A percentile compares a stretch with the other conserved stretches of the same genome.
Evolutionary conservation across 2,113 vertebrate genomes (phyloP).

Genomic region (Siniperca knerii): DNA sequence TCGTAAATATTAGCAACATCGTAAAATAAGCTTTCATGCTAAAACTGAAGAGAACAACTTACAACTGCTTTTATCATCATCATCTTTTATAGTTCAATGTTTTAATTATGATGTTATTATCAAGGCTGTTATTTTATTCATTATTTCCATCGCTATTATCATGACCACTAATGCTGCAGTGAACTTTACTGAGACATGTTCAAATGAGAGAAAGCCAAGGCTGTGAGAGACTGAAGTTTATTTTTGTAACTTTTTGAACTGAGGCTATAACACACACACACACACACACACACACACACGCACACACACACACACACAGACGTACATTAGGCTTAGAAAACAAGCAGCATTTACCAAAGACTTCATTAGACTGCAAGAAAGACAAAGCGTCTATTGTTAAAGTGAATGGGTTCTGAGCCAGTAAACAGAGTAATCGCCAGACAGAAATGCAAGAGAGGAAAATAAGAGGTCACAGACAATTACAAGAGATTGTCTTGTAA

Average conservation of each 20-base stretch:
- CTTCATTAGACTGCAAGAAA: slow-evolving; percentile 53
- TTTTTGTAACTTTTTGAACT: slow-evolving; percentile 55
- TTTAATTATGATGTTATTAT: slow-evolving; percentile 7
- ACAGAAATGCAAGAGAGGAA: slow-evolving; percentile 29
- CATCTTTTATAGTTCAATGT: not conserved
- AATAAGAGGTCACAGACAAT: slow-evolving; percentile 28
- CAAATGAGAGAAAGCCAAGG: slow-evolving; percentile 44
- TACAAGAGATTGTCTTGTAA: slow-evolving; percentile 24
- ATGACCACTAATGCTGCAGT: slow-evolving; percentile 46
- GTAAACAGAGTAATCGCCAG: slow-evolving; percentile 49
- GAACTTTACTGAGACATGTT: slow-evolving; percentile 38
- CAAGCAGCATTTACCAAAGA: slow-evolving; percentile 70
- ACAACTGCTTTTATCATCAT: slow-evolving; percentile 9
- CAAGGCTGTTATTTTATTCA: not conserved
- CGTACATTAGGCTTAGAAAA: slow-evolving; percentile 9
- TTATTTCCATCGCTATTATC: slow-evolving; percentile 12
- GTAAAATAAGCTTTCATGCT: slow-evolving; percentile 24
- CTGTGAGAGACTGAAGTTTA: slow-evolving; percentile 66
- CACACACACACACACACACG: slow-evolving; percentile 11
- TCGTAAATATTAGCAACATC: slow-evolving; percentile 35
- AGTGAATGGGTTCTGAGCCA: slow-evolving; percentile 58
- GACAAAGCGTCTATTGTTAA: slow-evolving; percentile 56
- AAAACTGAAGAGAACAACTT: slow-evolving; percentile 44
- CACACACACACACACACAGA: slow-evolving; percentile 5
- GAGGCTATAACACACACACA: slow-evolving; percentile 21